Evolutionary conservation across 2,888 invertebrate species (phyloP).

Genomic region (Clanis bilineata): DNA sequence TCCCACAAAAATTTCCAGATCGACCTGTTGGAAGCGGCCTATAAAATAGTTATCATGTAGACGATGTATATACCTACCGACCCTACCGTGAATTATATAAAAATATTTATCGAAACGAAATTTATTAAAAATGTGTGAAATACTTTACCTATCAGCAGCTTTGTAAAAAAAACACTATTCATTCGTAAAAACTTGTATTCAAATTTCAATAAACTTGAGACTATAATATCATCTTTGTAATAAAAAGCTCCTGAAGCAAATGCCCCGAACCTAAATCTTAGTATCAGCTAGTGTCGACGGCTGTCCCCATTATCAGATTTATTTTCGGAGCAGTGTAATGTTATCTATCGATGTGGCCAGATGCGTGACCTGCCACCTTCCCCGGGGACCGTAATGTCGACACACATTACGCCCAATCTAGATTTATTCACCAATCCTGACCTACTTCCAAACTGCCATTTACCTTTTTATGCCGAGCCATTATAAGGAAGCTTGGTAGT

Average conservation of each 20-base stretch:
- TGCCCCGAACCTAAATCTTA: slow-evolving; percentile 16
- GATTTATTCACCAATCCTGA: slow-evolving; percentile 62
- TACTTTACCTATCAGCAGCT: too few relatives aligned
- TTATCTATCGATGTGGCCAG: slow-evolving; percentile 29
- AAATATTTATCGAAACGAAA: too few relatives aligned
- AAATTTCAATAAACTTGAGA: slow-evolving; percentile 1
- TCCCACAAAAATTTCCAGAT: too few relatives aligned
- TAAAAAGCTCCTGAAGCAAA: slow-evolving; percentile 14
- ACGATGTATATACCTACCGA: too few relatives aligned
- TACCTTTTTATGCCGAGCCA: slow-evolving; percentile 35
- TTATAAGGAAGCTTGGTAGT: slow-evolving; percentile 6
- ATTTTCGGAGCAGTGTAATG: slow-evolving; percentile 31
- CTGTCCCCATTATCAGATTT: slow-evolving; percentile 28
- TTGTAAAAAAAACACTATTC: too few relatives aligned
- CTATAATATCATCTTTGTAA: slow-evolving; percentile 2
- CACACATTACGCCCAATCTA: slow-evolving; percentile 58
- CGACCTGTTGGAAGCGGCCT: too few relatives aligned
- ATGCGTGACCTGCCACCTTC: slow-evolving; percentile 27
- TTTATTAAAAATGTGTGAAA: too few relatives aligned
- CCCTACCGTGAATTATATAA: too few relatives aligned
- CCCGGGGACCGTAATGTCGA: slow-evolving; percentile 46
- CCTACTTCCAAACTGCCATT: slow-evolving; percentile 52
- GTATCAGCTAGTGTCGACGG: slow-evolving; percentile 14
- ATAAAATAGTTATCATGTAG: too few relatives aligned
- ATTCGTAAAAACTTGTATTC: neutral